Percentiles rank a stretch among this genome's conserved stretches.
phyloP scores from a whole-genome alignment of 37 sponge, comb jelly and placozoan genomes.

The Hormiphora californensis region DNA sequence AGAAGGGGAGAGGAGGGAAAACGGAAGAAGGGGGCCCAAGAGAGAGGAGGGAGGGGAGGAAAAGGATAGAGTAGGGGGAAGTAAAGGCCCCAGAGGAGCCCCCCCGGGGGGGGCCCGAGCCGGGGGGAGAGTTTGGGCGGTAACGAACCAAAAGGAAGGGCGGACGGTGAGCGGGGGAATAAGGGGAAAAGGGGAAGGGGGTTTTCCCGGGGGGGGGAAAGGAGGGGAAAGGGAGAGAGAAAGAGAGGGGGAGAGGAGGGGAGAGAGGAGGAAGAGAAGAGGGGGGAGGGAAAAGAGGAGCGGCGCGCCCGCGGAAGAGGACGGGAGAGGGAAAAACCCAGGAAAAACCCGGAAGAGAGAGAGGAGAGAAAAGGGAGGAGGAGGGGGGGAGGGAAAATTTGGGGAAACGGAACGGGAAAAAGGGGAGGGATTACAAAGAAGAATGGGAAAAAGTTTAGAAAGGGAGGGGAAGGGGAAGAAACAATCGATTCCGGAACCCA shows the following conservation, averaged over 20 bases:
- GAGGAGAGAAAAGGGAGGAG: not conserved
- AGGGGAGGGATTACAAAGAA: too few relatives aligned
- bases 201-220: not conserved
- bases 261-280: not conserved
- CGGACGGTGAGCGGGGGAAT: not conserved
- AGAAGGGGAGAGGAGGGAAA: too few relatives aligned
- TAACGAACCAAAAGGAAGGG: not conserved
- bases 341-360: not conserved
- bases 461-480: too few relatives aligned
- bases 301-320: not conserved
- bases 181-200: not conserved
- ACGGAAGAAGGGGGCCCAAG: too few relatives aligned
- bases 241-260: not conserved
- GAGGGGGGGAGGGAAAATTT: not conserved
- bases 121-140: not conserved
- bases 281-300: not conserved
- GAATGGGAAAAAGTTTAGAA: too few relatives aligned
- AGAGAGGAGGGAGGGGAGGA: too few relatives aligned
- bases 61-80: too few relatives aligned
- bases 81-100: too few relatives aligned
- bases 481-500: too few relatives aligned
- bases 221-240: not conserved
- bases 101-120: not conserved
- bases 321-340: not conserved
- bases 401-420: not conserved